Conservation (phyloP, 2,113 vertebrate genomes). For the Cricetomys ansorgei region DNA sequence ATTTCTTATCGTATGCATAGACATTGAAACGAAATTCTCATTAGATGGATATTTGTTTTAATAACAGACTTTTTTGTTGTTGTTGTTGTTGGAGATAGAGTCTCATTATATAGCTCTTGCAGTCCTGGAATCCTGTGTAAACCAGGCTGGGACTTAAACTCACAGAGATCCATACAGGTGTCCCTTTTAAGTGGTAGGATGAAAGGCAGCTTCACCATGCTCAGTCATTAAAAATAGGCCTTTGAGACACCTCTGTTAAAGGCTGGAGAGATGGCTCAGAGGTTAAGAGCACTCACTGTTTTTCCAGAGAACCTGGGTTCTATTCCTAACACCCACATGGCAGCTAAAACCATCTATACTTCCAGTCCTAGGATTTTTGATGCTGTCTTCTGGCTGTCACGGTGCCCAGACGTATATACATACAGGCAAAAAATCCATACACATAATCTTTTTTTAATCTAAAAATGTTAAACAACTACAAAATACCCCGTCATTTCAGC, state of each 20-base stretch:
- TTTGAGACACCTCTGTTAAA: background rate
- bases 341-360: background rate
- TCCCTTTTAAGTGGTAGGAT: background rate
- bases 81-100: background rate
- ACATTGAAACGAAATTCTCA: background rate
- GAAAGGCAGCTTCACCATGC: background rate
- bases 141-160: background rate
- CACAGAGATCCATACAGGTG: background rate
- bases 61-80: background rate
- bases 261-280: background rate
- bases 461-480: background rate
- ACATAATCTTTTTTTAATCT: background rate
- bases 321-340: background rate
- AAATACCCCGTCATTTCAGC: background rate
- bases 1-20: background rate
- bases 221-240: background rate
- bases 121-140: background rate
- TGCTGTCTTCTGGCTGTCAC: background rate
- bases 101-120: background rate
- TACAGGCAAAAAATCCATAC: background rate
- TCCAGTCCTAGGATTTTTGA: background rate
- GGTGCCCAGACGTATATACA: background rate
- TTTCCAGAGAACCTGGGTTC: background rate
- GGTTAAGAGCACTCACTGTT: background rate
- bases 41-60: slow-evolving; percentile 27